These are phyloP conservation scores for Laticauda colubrina DNA, from an alignment of 2,113 vertebrate species.

Conservation along the genomic window DNA sequence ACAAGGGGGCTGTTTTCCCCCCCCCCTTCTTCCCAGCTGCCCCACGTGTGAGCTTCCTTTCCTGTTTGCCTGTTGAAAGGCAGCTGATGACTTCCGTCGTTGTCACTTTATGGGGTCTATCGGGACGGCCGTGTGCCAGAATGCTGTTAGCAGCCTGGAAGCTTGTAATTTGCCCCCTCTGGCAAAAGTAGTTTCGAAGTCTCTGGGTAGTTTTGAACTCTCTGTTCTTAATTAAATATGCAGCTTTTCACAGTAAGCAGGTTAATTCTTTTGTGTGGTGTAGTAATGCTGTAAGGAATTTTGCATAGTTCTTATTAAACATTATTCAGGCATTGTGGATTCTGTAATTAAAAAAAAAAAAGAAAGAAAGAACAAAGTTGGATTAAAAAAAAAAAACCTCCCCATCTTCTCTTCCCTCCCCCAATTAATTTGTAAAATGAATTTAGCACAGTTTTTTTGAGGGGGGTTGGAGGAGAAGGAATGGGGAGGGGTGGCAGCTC, in stretches of 20 bases:
- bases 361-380: constrained; percentile 85
- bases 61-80: constrained; percentile 78
- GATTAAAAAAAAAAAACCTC: constrained; percentile 1
- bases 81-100: constrained; percentile 85
- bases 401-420: constrained; percentile 67
- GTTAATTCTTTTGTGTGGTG: constrained; percentile 89
- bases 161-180: constrained; percentile 88
- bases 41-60: constrained; percentile 70
- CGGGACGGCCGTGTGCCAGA: constrained; percentile 80
- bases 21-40: constrained; percentile 62
- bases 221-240: constrained; percentile 97
- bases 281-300: constrained; percentile 86
- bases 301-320: constrained; percentile 81
- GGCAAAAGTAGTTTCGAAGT: constrained; percentile 83
- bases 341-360: constrained; percentile 79
- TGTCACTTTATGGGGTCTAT: constrained; percentile 87
- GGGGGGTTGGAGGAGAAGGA: not conserved
- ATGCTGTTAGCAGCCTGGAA: constrained; percentile 85
- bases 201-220: constrained; percentile 88
- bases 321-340: constrained; percentile 85
- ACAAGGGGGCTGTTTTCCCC: constrained; percentile 66
- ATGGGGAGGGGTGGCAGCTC: not conserved
- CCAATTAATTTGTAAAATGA: constrained; percentile 94
- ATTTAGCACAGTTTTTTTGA: constrained; percentile 77
- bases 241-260: constrained; percentile 91